Evolutionary conservation across 2,888 invertebrate genomes (phyloP).

Genomic region (Pecten maximus): DNA sequence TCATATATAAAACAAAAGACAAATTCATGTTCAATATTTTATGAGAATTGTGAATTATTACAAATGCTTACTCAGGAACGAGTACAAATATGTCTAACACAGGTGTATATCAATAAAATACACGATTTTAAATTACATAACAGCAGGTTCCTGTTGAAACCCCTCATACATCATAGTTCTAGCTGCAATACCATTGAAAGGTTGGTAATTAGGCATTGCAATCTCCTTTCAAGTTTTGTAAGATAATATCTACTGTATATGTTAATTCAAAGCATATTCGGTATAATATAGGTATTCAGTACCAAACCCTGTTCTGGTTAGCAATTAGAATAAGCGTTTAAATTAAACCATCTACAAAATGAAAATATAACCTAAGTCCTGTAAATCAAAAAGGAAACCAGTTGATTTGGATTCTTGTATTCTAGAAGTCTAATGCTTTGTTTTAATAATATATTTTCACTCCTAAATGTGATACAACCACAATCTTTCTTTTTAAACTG

Average conservation of each 20-base stretch:
- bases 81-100: constrained; percentile 20
- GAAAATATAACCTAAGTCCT: not conserved
- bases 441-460: too few relatives aligned
- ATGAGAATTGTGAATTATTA: constrained; percentile 31
- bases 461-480: too few relatives aligned
- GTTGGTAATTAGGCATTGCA: not conserved
- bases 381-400: too few relatives aligned
- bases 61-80: constrained; percentile 9
- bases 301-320: not conserved
- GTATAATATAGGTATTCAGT: not conserved
- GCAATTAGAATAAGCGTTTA: not conserved
- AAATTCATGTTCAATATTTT: constrained; percentile 13
- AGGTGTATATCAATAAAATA: not conserved
- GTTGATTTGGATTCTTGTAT: too few relatives aligned
- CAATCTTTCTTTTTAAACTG: too few relatives aligned
- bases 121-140: not conserved
- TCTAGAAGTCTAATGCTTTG: too few relatives aligned
- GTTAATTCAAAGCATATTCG: not conserved
- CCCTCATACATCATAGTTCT: not conserved
- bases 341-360: not conserved
- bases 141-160: not conserved
- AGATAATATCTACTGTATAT: not conserved
- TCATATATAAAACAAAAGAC: not conserved
- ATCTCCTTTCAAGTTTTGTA: not conserved
- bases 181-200: not conserved